Percentiles rank a stretch among this genome's conserved stretches.
phyloP scores from a whole-genome alignment of 2,888 invertebrate species.

The Empis livida region DNA sequence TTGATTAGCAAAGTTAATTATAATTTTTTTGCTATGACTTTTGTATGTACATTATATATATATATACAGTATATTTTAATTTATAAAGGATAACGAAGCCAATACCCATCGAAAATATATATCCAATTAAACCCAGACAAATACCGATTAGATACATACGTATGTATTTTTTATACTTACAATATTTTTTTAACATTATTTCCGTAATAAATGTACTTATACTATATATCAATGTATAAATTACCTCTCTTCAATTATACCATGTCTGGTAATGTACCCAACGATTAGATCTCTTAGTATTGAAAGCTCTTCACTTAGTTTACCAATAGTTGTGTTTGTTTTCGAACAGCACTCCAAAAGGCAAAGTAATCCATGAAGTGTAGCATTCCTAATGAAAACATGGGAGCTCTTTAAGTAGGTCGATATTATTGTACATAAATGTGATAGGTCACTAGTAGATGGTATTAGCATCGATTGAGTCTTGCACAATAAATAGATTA shows the following conservation, averaged over 20 bases:
- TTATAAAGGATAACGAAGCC: too few relatives aligned
- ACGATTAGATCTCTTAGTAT: conserved; percentile 32
- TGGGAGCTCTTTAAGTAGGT: conserved; percentile 36
- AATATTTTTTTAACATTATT: too few relatives aligned
- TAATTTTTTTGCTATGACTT: too few relatives aligned
- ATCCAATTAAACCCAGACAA: too few relatives aligned
- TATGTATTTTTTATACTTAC: too few relatives aligned
- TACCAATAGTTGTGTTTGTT: conserved; percentile 35
- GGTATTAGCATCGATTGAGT: conserved; percentile 35
- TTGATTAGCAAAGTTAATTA: too few relatives aligned
- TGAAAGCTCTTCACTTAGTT: conserved; percentile 34
- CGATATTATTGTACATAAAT: conserved; percentile 30
- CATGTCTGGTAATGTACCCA: conserved; percentile 34
- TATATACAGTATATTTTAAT: too few relatives aligned
- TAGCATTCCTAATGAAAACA: conserved; percentile 34
- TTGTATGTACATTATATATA: too few relatives aligned
- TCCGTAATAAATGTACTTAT: too few relatives aligned
- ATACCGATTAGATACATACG: too few relatives aligned
- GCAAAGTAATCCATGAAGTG: conserved; percentile 32
- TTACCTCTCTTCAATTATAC: conserved; percentile 35
- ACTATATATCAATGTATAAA: neutral
- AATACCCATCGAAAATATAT: too few relatives aligned
- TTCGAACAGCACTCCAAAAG: conserved; percentile 34
- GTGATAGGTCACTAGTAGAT: conserved; percentile 29
- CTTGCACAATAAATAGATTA: conserved; percentile 36